A percentile compares a stretch with the other conserved stretches of the same genome.
Conservation (phyloP, 2,113 vertebrate species). For the Macroglossus sobrinus region DNA sequence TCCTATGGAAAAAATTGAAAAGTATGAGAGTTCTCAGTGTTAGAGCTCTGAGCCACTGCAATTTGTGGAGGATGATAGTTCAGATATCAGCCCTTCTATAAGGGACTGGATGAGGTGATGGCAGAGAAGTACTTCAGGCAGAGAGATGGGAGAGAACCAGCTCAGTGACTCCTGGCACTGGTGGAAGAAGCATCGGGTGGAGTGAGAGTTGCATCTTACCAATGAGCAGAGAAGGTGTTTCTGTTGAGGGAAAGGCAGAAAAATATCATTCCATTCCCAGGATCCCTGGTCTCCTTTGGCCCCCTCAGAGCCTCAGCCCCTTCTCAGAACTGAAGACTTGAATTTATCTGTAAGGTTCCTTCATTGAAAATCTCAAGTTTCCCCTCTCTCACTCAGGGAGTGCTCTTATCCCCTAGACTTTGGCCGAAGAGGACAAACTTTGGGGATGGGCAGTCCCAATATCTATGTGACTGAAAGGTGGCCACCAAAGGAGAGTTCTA, state of each 20-base stretch:
- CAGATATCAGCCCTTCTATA: neutral
- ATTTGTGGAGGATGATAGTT: neutral
- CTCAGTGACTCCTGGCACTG: neutral
- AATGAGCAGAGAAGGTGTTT: neutral
- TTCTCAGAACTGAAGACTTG: neutral
- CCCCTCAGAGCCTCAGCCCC: neutral
- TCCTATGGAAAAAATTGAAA: neutral
- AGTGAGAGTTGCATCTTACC: neutral
- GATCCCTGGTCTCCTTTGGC: neutral
- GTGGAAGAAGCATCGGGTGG: neutral
- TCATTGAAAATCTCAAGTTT: neutral
- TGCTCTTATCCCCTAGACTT: neutral
- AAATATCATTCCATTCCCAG: neutral
- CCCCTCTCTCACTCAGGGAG: neutral
- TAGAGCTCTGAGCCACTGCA: neutral
- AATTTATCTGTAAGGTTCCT: neutral
- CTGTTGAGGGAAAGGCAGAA: neutral
- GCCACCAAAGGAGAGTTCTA: neutral
- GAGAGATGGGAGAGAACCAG: neutral
- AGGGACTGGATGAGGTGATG: neutral
- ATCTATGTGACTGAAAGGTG: neutral
- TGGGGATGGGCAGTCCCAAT: neutral
- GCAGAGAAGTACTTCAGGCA: neutral
- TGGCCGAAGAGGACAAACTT: constrained; percentile 1
- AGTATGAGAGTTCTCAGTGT: neutral